Base-by-base conservation (phyloP, 2,888 invertebrate genomes). In the Cenopis cana region DNA sequence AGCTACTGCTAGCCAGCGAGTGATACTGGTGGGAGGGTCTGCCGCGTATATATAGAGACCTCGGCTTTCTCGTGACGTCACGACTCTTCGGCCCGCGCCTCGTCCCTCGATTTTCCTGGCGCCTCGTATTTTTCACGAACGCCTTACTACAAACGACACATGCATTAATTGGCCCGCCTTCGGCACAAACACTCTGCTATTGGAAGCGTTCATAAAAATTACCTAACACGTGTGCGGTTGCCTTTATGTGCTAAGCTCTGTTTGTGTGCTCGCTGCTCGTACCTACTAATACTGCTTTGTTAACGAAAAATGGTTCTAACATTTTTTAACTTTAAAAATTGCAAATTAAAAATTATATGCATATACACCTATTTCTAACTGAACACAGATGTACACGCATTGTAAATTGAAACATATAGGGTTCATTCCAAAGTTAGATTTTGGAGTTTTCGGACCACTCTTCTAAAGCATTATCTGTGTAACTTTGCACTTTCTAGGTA, bases 1-100 rank as follows among this genome's bases (percentile, higher is more conserved):
- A 76, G 78, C 80, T 76, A 74, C 84, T 84, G 86, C 87, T 85
- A 82, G 88, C 83, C 80, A 84, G 87, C 90, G 89, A 90, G 79
- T 93, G 88, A 80, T 89, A 85, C 75, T 75, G 82, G 89, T 85
- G 91, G 93, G 88, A 90, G 91, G 91, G 87, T 80, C 85, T 81
- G 68, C 75, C 74, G 73, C 81, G 82, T 81, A 89, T 93, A 79
- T 93, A 93, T 93, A 93, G 87, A 88, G 91, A 84, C 90, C 90
- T 89, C 91, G 90, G 86, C 84, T 88, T 88, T 87, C 85, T 81
- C 78, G 85, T 92, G 92, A 93, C 93, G 92, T 92, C 74, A 77
- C 78, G 72, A 69, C 74, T 75, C 82, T 78, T 81, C 83, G 69
- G 80, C 76, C 83, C 83, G 81, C 82, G 77, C 81, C 78, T 81